Percentiles rank a stretch among this genome's conserved stretches.
Evolutionary conservation across 2,113 vertebrate species (phyloP).

Genomic region (Laticauda laticaudata): DNA sequence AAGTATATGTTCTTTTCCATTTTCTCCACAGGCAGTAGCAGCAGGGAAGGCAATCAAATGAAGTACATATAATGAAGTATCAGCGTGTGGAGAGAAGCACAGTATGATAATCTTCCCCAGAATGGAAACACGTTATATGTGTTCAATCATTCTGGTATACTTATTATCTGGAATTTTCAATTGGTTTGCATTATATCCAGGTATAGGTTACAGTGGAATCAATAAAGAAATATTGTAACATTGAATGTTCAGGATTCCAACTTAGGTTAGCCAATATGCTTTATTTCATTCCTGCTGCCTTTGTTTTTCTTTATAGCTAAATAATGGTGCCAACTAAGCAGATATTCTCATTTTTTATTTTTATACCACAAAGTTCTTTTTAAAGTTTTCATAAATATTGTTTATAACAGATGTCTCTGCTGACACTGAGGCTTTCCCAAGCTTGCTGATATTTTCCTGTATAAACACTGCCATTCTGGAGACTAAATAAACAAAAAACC

Average conservation of each 20-base stretch:
- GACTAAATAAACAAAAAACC: slow-evolving; percentile 1
- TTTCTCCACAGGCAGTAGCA: slow-evolving; percentile 23
- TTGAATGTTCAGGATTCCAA: background rate
- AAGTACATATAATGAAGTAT: slow-evolving; percentile 29
- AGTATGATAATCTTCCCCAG: slow-evolving; percentile 7
- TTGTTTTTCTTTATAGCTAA: background rate
- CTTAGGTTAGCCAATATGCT: background rate
- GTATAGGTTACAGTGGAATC: background rate
- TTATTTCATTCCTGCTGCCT: background rate
- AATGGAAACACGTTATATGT: background rate
- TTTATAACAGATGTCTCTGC: background rate
- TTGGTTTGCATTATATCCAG: background rate
- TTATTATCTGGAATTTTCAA: background rate
- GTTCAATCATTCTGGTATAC: background rate
- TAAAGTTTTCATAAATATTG: background rate
- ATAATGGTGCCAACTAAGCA: background rate
- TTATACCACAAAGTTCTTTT: background rate
- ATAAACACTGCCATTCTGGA: background rate
- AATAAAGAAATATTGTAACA: background rate
- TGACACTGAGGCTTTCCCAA: background rate
- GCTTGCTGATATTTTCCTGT: background rate
- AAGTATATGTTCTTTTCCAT: slow-evolving; percentile 19
- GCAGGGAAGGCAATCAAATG: slow-evolving; percentile 18
- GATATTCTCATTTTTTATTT: background rate
- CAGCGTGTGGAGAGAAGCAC: slow-evolving; percentile 7